Evolutionary conservation across 2,888 invertebrate genomes (phyloP).

Genomic region (Agonopterix alstromeriana): DNA sequence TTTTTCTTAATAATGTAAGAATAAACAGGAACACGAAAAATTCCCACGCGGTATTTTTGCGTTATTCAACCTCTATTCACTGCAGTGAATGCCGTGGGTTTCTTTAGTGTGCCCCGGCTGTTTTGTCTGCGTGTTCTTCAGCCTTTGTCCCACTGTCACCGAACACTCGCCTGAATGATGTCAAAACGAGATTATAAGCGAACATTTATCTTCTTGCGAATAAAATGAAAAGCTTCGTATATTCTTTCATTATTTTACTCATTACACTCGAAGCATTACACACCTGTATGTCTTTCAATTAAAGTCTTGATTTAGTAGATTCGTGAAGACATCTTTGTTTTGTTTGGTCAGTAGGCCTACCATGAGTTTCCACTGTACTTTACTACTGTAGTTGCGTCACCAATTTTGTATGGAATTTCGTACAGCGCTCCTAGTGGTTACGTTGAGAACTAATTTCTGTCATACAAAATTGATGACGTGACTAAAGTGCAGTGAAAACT

Average conservation of each 20-base stretch:
- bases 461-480: too few species aligned
- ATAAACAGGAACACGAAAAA: conserved; percentile 33
- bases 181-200: conserved; percentile 30
- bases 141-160: conserved; percentile 46
- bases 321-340: too few species aligned
- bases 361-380: too few species aligned
- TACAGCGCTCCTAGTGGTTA: too few species aligned
- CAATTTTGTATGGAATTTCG: too few species aligned
- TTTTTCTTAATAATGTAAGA: conserved; percentile 33
- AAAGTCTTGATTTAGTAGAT: too few species aligned
- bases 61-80: conserved; percentile 38
- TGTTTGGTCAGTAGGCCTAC: too few species aligned
- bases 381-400: too few species aligned
- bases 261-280: too few species aligned
- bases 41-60: conserved; percentile 59
- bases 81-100: conserved; percentile 27
- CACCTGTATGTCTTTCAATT: too few species aligned
- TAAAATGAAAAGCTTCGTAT: conserved; percentile 9
- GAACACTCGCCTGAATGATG: conserved; percentile 29
- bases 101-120: conserved; percentile 29
- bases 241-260: conserved; percentile 3
- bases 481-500: too few species aligned
- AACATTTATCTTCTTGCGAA: conserved; percentile 20
- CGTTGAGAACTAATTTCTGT: too few species aligned
- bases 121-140: conserved; percentile 43